Percentiles rank a stretch among this genome's conserved stretches.
These are phyloP conservation scores for Enteromius anoplus DNA, from an alignment of 2,797 vertebrate species.

Conservation along the genomic window DNA sequence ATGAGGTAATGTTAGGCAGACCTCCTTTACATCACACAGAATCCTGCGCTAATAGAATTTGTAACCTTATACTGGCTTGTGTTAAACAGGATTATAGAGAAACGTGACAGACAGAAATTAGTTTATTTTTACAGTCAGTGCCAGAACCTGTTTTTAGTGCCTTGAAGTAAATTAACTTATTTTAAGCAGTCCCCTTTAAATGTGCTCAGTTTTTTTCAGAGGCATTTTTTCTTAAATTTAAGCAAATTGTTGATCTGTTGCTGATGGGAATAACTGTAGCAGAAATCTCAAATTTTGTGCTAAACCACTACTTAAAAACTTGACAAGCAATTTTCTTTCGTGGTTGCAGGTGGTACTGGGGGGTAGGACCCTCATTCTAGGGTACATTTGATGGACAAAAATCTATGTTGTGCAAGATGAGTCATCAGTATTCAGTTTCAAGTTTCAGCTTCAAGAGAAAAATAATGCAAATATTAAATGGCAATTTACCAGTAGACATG, in stretches of 20 bases:
- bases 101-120: neutral
- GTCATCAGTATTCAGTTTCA: neutral
- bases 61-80: slow-evolving; percentile 25
- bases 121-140: neutral
- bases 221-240: neutral
- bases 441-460: neutral
- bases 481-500: neutral
- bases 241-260: neutral
- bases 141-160: neutral
- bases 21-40: slow-evolving; percentile 9
- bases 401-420: neutral
- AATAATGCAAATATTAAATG: neutral
- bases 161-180: neutral
- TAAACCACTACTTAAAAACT: neutral
- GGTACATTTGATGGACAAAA: neutral
- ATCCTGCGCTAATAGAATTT: slow-evolving; percentile 32
- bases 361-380: neutral
- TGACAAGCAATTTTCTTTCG: neutral
- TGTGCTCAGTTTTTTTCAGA: neutral
- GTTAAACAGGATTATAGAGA: slow-evolving; percentile 1
- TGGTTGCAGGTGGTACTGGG: neutral
- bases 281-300: neutral
- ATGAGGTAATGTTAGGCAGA: slow-evolving; percentile 22
- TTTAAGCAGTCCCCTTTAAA: neutral
- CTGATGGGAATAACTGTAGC: neutral